phyloP scores from a whole-genome alignment of 2,888 invertebrate species.

The Plebejus anna region DNA sequence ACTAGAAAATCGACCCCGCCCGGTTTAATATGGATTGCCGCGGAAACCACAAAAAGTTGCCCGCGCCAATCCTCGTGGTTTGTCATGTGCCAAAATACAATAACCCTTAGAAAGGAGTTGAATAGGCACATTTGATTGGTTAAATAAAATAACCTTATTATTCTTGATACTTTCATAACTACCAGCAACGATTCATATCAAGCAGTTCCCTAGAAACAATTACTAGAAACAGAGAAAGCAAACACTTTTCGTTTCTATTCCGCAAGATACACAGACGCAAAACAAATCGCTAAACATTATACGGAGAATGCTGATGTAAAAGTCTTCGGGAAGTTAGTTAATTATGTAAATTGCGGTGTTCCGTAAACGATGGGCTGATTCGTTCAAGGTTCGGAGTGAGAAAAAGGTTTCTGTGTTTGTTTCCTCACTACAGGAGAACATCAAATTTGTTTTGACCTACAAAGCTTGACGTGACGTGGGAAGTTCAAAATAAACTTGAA shows the following conservation, averaged over 20 bases:
- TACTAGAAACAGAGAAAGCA: background rate
- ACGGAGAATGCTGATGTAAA: conserved; percentile 41
- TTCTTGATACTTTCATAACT: background rate
- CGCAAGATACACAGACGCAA: conserved; percentile 18
- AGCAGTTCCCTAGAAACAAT: background rate
- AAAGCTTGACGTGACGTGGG: background rate
- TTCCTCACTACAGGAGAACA: background rate
- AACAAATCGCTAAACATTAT: conserved; percentile 39
- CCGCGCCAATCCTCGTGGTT: no score
- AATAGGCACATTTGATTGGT: no score
- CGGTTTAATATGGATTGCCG: no score
- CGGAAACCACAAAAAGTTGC: no score
- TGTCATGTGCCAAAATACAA: no score
- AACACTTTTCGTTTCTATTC: conserved; percentile 4
- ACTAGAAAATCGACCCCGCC: no score
- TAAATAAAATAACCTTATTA: no score
- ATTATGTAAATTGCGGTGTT: conserved; percentile 71
- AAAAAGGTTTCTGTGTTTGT: conserved; percentile 22
- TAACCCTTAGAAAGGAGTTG: no score
- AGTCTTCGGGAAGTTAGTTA: conserved; percentile 59
- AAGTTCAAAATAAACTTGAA: background rate
- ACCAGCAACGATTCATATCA: background rate
- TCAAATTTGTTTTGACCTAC: background rate
- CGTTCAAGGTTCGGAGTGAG: conserved; percentile 45
- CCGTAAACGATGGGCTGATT: conserved; percentile 57